These are phyloP conservation scores for Mellivora capensis DNA, from an alignment of 2,113 vertebrate genomes.

Conservation along the genomic window DNA sequence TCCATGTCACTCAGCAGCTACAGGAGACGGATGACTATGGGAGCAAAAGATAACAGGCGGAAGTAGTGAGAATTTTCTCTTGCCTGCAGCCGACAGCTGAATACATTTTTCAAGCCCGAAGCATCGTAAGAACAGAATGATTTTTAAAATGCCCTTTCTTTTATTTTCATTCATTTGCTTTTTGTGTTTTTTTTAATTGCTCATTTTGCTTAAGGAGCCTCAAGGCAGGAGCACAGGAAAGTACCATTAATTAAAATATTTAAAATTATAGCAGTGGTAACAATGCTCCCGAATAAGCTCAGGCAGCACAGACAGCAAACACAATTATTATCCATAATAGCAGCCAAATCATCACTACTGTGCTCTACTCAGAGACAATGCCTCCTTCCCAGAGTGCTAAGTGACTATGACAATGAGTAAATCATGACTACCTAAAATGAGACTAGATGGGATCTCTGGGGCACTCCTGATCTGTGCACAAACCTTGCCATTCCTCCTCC, in stretches of 20 bases:
- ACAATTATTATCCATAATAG: constrained; percentile 69
- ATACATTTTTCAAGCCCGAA: constrained; percentile 68
- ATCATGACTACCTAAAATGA: constrained; percentile 34
- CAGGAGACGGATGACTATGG: constrained; percentile 58
- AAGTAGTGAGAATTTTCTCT: constrained; percentile 56
- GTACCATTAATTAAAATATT: constrained; percentile 79
- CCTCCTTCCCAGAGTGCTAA: constrained; percentile 36
- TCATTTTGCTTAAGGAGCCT: constrained; percentile 73
- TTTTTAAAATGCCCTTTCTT: constrained; percentile 69
- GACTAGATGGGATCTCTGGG: not conserved
- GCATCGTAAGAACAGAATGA: constrained; percentile 50
- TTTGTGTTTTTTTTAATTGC: constrained; percentile 67
- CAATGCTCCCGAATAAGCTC: constrained; percentile 44
- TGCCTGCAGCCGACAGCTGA: constrained; percentile 52
- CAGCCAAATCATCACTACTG: constrained; percentile 32
- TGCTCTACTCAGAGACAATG: constrained; percentile 23
- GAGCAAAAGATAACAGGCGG: constrained; percentile 49
- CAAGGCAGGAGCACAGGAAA: constrained; percentile 55
- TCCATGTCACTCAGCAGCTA: constrained; percentile 56
- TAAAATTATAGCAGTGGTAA: constrained; percentile 63
- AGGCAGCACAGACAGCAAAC: constrained; percentile 62
- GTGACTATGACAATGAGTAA: constrained; percentile 51
- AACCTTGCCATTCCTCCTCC: not conserved
- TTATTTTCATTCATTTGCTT: constrained; percentile 70
- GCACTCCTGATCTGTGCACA: not conserved